Percentiles rank a stretch among this genome's conserved stretches.
These are phyloP conservation scores for Emydoidea blandingii DNA, from an alignment of 2,797 vertebrate species.

Conservation along the genomic window DNA sequence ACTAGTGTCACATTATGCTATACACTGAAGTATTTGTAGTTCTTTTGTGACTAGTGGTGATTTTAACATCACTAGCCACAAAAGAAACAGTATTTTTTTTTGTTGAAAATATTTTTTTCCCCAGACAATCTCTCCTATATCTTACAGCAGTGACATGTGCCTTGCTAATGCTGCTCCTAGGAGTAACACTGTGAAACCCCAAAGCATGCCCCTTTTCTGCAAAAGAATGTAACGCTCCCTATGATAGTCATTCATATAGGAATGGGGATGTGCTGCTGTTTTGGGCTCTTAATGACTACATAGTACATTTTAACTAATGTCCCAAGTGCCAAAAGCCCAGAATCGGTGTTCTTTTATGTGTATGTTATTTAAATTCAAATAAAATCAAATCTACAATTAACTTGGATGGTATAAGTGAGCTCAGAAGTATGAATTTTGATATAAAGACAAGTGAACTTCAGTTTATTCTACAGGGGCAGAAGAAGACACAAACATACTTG, in stretches of 20 bases:
- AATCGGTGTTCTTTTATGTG: neutral
- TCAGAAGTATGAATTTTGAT: neutral
- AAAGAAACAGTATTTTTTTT: neutral
- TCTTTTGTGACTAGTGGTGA: neutral
- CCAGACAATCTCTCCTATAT: neutral
- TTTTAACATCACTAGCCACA: neutral
- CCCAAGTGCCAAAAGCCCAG: neutral
- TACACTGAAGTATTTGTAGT: constrained; percentile 8
- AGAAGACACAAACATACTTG: neutral
- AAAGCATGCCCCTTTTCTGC: constrained; percentile 8
- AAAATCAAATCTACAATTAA: neutral
- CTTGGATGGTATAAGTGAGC: neutral
- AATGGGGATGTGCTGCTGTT: neutral
- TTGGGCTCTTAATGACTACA: neutral
- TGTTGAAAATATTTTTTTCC: constrained; percentile 33
- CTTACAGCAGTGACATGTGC: neutral
- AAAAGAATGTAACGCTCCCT: neutral
- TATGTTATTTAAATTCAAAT: neutral
- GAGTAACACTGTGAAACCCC: neutral
- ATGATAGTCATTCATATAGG: neutral
- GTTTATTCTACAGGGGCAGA: neutral
- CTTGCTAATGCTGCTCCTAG: neutral
- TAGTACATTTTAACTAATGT: neutral
- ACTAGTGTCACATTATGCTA: neutral
- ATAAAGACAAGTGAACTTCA: neutral